Evolutionary conservation across 2,113 vertebrate species (phyloP).

Genomic region (Myotis yumanensis): DNA sequence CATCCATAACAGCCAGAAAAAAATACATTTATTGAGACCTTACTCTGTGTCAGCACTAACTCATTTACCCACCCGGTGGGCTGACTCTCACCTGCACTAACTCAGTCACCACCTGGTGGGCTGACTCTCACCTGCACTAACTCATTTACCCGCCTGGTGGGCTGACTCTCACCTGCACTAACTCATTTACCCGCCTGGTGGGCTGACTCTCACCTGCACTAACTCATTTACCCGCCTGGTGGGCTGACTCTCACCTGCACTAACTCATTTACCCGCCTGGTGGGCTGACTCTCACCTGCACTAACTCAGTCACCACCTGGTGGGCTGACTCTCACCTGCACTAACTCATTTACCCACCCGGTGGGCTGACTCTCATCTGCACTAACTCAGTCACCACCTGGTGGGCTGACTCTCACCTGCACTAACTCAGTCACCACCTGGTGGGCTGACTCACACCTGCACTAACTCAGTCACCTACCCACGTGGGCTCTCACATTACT

Average conservation of each 20-base stretch:
- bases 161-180: too few species aligned
- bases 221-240: too few species aligned
- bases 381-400: background rate
- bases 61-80: background rate
- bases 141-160: too few species aligned
- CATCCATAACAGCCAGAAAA: accelerated
- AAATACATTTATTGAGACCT: background rate
- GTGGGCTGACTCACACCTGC: background rate
- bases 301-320: background rate
- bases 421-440: background rate
- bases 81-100: background rate
- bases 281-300: too few species aligned
- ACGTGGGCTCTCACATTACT: background rate
- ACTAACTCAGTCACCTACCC: background rate
- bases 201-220: too few species aligned
- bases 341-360: background rate
- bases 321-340: background rate
- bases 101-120: background rate
- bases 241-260: too few species aligned
- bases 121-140: background rate
- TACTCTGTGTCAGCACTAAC: background rate
- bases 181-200: too few species aligned
- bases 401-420: background rate
- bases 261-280: too few species aligned
- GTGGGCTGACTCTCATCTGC: background rate